A percentile compares a stretch with the other conserved stretches of the same genome.
Evolutionary conservation across 1,140 invertebrate species (phyloP).

Genomic region (Aphis gossypii): DNA sequence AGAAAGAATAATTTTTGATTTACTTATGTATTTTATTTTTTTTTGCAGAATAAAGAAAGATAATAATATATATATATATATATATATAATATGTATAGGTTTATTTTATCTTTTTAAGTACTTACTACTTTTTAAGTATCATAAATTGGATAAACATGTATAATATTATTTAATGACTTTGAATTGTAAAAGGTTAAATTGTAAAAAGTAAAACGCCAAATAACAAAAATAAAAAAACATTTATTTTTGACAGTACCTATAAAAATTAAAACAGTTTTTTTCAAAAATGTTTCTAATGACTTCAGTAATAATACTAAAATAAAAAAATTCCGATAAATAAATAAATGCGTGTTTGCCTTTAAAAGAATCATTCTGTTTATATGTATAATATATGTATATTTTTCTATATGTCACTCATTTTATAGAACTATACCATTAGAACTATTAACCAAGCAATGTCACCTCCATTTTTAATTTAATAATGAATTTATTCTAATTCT

Average conservation of each 20-base stretch:
- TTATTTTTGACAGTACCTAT: not conserved
- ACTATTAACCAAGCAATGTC: too few species aligned
- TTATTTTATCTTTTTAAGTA: not conserved
- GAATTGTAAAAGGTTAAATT: not conserved
- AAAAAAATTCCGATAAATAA: too few species aligned
- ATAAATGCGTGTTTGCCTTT: not conserved
- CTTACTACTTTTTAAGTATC: not conserved
- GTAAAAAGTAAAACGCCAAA: not conserved
- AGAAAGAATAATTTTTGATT: not conserved
- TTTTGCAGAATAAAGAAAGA: not conserved
- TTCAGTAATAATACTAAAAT: not conserved
- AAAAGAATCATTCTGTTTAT: not conserved
- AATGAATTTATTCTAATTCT: too few species aligned
- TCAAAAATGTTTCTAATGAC: not conserved
- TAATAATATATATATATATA: too few species aligned
- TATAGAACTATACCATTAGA: too few species aligned
- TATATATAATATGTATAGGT: not conserved
- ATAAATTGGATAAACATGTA: not conserved
- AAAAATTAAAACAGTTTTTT: too few species aligned
- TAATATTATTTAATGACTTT: not conserved
- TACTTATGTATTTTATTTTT: not conserved
- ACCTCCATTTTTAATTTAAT: too few species aligned
- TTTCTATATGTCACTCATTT: too few species aligned
- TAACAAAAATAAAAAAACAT: not conserved
- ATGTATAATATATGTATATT: too few species aligned